Conservation (phyloP, 2,797 vertebrate species). For the Anabas testudineus region DNA sequence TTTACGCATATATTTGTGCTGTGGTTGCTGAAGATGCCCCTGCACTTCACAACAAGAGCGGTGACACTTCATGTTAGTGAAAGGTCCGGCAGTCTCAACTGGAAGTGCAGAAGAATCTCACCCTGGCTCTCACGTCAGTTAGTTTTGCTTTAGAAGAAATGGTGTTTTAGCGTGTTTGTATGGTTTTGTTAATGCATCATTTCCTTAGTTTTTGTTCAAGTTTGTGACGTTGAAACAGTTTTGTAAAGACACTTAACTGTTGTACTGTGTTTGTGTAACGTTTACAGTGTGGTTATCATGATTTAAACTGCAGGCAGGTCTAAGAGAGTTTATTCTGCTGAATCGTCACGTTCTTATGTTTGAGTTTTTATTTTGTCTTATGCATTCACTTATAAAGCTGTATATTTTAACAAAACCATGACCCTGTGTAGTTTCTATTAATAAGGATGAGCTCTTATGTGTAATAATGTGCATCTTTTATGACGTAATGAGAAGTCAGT, state of each 20-base stretch:
- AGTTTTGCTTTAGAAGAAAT: slow-evolving; percentile 36
- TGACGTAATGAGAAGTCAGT: neutral
- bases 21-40: slow-evolving; percentile 60
- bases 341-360: slow-evolving; percentile 25
- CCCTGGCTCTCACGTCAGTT: slow-evolving; percentile 35
- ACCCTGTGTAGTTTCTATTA: slow-evolving; percentile 30
- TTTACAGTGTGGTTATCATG: slow-evolving; percentile 57
- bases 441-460: neutral
- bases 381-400: slow-evolving; percentile 43
- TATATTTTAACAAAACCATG: slow-evolving; percentile 38
- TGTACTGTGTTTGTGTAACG: slow-evolving; percentile 58
- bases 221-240: slow-evolving; percentile 59
- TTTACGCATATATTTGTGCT: slow-evolving; percentile 68
- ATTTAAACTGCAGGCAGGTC: slow-evolving; percentile 74
- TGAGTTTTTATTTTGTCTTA: too few relatives aligned
- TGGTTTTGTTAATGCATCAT: slow-evolving; percentile 37
- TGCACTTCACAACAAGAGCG: slow-evolving; percentile 29
- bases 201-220: slow-evolving; percentile 63
- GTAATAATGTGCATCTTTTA: neutral
- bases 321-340: slow-evolving; percentile 42
- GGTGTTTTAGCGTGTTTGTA: slow-evolving; percentile 36
- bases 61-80: slow-evolving; percentile 17
- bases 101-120: slow-evolving; percentile 78
- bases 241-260: slow-evolving; percentile 62
- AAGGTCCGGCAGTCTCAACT: slow-evolving; percentile 71